Percentiles rank a stretch among this genome's conserved stretches.
phyloP scores from a whole-genome alignment of 2,797 vertebrate species.

The Acanthornis magna region DNA sequence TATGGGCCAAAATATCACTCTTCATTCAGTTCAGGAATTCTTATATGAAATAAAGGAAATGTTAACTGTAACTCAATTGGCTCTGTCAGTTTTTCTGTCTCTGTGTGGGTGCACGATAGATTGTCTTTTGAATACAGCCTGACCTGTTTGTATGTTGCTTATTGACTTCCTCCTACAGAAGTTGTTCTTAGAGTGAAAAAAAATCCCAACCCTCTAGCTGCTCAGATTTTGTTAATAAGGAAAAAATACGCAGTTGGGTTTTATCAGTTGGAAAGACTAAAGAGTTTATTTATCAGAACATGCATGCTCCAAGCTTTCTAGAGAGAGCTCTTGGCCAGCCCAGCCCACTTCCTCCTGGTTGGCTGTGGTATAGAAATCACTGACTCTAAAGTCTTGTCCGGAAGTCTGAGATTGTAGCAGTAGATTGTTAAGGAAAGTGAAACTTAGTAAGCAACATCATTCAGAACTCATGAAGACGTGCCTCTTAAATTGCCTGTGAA shows the following conservation, averaged over 20 bases:
- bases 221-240: not conserved
- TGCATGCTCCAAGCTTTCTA: not conserved
- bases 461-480: not conserved
- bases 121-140: conserved; percentile 42
- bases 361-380: not conserved
- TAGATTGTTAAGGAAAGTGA: not conserved
- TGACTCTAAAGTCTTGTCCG: not conserved
- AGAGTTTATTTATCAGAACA: not conserved
- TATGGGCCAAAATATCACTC: conserved; percentile 56
- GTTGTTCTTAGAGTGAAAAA: not conserved
- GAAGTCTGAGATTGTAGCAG: not conserved
- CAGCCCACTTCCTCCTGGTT: not conserved
- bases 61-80: conserved; percentile 68
- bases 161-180: not conserved
- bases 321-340: not conserved
- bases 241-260: not conserved
- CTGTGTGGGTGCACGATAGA: conserved; percentile 55
- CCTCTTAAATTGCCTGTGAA: not conserved
- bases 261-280: not conserved
- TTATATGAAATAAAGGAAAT: conserved; percentile 71
- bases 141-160: conserved; percentile 6
- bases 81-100: conserved; percentile 72
- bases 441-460: not conserved
- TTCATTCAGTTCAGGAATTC: conserved; percentile 67
- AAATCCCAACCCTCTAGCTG: not conserved